These are phyloP conservation scores for Temnopleurus reevesii DNA, from an alignment of 53 echinoderm and acorn worm species.

Conservation along the genomic window DNA sequence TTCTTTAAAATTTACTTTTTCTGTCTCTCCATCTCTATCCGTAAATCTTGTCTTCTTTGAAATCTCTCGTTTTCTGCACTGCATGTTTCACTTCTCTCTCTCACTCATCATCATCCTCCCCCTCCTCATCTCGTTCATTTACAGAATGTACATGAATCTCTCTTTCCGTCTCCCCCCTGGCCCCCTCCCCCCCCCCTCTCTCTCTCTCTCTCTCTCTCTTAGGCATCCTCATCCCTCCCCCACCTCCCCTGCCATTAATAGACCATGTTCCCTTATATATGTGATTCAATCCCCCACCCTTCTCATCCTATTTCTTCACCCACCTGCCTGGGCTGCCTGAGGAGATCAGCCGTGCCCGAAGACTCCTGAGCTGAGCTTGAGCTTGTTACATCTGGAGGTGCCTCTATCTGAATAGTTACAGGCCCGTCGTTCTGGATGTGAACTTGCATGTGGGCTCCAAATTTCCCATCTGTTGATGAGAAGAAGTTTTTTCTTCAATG, in stretches of 20 bases:
- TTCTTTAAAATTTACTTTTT: too few relatives aligned
- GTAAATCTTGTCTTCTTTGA: too few relatives aligned
- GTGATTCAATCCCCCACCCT: not conserved
- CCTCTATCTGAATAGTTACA: constrained; percentile 90
- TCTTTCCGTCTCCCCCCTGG: not conserved
- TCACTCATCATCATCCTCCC: not conserved
- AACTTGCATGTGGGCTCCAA: constrained; percentile 98
- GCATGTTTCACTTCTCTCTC: not conserved
- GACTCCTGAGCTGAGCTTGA: not conserved
- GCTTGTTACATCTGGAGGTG: constrained; percentile 52
- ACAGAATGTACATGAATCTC: not conserved
- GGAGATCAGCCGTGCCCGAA: not conserved
- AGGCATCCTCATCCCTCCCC: not conserved
- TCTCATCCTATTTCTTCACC: not conserved
- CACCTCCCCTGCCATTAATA: not conserved
- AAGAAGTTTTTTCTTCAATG: too few relatives aligned
- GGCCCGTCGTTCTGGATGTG: constrained; percentile 97
- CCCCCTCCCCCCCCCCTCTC: not conserved
- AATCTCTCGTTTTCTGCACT: too few relatives aligned
- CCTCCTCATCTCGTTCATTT: not conserved
- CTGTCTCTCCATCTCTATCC: too few relatives aligned
- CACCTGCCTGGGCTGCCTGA: constrained; percentile 46
- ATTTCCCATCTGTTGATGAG: constrained; percentile 81
- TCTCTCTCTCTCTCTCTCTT: not conserved
- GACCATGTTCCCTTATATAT: not conserved